A percentile compares a stretch with the other conserved stretches of the same genome.
Conservation (phyloP, 2,113 vertebrate species). For the zebrafish (Danio rerio) region GRCz12tu NC_133177.1:21204501-21205000, state of each 20-base stretch:
- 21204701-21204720: slow-evolving; percentile 82
- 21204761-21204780: slow-evolving; percentile 27
- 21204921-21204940: not conserved
- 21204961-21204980: not conserved
- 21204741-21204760: slow-evolving; percentile 63
- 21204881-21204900: not conserved
- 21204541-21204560: slow-evolving; percentile 86
- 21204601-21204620: slow-evolving; percentile 79
- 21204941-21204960: not conserved
- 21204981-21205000: too few species aligned
- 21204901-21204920: not conserved
- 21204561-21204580: slow-evolving; percentile 80
- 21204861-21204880: not conserved
- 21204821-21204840: slow-evolving; percentile 4
- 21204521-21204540: slow-evolving; percentile 81
- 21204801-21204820: slow-evolving; percentile 25
- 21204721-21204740: slow-evolving; percentile 78
- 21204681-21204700: slow-evolving; percentile 83
- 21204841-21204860: slow-evolving; percentile 17
- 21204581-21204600: slow-evolving; percentile 78
- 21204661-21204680: slow-evolving; percentile 79
- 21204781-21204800: slow-evolving; percentile 46
- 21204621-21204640: slow-evolving; percentile 58
- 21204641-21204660: slow-evolving; percentile 67
- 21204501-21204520: slow-evolving; percentile 76